Evolutionary conservation across 2,113 vertebrate genomes (phyloP).

Genomic region (Pachyramphus minor): DNA sequence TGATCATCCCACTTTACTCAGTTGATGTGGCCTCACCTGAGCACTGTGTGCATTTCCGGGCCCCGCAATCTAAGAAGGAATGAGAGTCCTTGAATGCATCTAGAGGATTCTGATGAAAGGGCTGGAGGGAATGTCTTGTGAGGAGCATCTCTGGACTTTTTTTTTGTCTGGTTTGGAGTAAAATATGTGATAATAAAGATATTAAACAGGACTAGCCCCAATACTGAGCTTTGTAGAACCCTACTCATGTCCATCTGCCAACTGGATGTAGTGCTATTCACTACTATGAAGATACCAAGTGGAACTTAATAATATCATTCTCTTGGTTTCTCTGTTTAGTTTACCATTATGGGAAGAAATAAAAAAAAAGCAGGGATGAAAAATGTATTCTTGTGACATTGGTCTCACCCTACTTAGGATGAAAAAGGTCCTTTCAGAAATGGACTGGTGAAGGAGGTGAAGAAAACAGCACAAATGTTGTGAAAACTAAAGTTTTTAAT

Average conservation of each 20-base stretch:
- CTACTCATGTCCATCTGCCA: neutral
- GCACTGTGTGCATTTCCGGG: neutral
- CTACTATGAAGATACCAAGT: neutral
- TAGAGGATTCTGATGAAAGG: neutral
- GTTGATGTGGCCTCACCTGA: accelerated
- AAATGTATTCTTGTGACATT: too few species aligned
- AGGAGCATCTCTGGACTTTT: neutral
- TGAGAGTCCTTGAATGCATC: neutral
- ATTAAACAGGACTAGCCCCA: neutral
- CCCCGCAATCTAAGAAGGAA: too few species aligned
- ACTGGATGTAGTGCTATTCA: neutral
- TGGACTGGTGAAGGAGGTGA: too few species aligned
- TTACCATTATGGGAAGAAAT: neutral
- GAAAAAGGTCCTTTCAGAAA: too few species aligned
- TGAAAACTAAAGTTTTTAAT: too few species aligned
- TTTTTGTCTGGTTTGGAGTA: neutral
- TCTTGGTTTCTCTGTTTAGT: neutral
- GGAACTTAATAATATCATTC: neutral
- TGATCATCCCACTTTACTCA: neutral
- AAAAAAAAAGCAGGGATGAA: neutral
- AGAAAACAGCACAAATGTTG: too few species aligned
- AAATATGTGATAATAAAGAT: neutral
- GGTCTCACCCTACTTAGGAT: too few species aligned
- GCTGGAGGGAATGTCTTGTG: neutral
- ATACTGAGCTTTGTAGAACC: neutral